Percentiles rank a stretch among this genome's conserved stretches.
phyloP scores from a whole-genome alignment of 2,113 vertebrate genomes.

The Danio rerio region GRCz12tu NC_133200.1:15821501-15822000 shows the following conservation, averaged over 20 bases:
- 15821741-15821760: background rate
- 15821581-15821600: background rate
- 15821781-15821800: too few relatives aligned
- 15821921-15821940: background rate
- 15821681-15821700: background rate
- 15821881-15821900: background rate
- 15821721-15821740: background rate
- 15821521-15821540: background rate
- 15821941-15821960: background rate
- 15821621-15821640: too few relatives aligned
- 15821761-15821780: background rate
- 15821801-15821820: background rate
- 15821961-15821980: conserved; percentile 18
- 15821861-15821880: background rate
- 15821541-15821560: background rate
- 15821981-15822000: conserved; percentile 18
- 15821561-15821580: background rate
- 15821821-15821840: background rate
- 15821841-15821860: background rate
- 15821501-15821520: background rate
- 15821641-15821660: background rate
- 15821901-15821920: background rate
- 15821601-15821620: too few relatives aligned
- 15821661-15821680: too few relatives aligned
- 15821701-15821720: background rate